Conservation (phyloP, 2,888 invertebrate genomes). For the Nomada hirtipes region DNA sequence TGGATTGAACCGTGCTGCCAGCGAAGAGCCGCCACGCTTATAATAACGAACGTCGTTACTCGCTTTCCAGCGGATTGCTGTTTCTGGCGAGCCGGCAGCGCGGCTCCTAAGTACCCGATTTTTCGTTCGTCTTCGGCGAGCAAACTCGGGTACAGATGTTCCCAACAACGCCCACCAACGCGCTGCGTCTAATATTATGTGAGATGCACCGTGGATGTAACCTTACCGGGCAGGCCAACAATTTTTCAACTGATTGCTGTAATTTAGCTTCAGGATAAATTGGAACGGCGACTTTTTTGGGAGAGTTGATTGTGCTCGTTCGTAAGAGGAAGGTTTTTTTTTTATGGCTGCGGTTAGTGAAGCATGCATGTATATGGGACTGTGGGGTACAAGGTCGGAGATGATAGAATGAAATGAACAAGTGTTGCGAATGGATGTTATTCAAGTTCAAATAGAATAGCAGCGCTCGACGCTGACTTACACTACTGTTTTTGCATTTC, state of each 20-base stretch:
- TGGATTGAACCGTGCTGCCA: conserved; percentile 23
- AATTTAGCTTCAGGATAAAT: neutral
- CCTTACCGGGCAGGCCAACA: neutral
- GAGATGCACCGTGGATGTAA: neutral
- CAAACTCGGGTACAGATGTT: neutral
- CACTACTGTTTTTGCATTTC: no score
- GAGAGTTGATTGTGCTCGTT: neutral
- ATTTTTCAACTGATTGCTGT: conserved; percentile 15
- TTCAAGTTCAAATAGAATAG: no score
- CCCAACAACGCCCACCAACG: neutral
- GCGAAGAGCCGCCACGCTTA: conserved; percentile 22
- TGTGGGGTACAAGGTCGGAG: no score
- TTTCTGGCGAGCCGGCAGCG: conserved; percentile 19
- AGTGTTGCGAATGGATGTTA: no score
- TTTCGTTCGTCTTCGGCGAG: neutral
- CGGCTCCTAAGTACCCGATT: conserved; percentile 17
- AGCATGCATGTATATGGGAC: neutral
- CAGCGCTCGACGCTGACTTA: no score
- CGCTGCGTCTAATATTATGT: neutral
- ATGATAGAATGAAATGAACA: no score
- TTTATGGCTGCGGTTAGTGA: neutral
- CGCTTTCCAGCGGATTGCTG: conserved; percentile 23
- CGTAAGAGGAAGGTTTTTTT: neutral
- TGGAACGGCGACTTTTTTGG: neutral
- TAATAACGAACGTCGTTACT: conserved; percentile 44